These are phyloP conservation scores for Triplophysa tibetana DNA, from an alignment of 2,113 vertebrate species.

Conservation along the genomic window DNA sequence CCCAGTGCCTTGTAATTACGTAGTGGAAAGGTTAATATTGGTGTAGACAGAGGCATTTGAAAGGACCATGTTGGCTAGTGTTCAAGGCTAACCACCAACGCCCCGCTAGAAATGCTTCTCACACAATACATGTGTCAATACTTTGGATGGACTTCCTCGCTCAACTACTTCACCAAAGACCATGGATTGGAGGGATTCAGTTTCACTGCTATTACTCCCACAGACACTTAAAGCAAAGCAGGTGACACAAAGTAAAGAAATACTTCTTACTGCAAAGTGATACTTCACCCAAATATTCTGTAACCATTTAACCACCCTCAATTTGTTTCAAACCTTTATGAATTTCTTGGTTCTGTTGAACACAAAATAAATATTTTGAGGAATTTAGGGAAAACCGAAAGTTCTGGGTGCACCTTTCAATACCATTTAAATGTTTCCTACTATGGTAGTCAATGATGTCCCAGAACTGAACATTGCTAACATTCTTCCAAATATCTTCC, in stretches of 20 bases:
- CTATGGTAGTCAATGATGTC: too few species aligned
- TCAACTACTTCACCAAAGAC: constrained; percentile 35
- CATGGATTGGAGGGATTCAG: constrained; percentile 44
- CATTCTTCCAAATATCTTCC: too few species aligned
- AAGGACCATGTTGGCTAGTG: constrained; percentile 53
- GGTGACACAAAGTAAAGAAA: neutral
- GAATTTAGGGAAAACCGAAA: too few species aligned
- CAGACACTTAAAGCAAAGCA: neutral
- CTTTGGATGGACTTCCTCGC: constrained; percentile 35
- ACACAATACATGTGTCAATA: constrained; percentile 45
- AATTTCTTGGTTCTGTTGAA: too few species aligned
- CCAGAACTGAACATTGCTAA: too few species aligned
- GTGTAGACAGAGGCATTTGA: constrained; percentile 56
- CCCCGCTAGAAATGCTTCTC: constrained; percentile 13
- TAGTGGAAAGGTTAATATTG: constrained; percentile 56
- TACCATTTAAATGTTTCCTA: too few species aligned
- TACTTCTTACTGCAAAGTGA: too few species aligned
- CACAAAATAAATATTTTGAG: too few species aligned
- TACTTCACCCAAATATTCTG: too few species aligned
- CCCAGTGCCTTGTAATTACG: constrained; percentile 56
- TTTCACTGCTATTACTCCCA: constrained; percentile 43
- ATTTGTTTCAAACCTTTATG: too few species aligned
- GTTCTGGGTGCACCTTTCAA: too few species aligned
- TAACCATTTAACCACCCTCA: too few species aligned
- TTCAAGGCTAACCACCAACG: constrained; percentile 56